Evolutionary conservation across 2,113 vertebrate genomes (phyloP).

Genomic region (Ctenomys sociabilis): DNA sequence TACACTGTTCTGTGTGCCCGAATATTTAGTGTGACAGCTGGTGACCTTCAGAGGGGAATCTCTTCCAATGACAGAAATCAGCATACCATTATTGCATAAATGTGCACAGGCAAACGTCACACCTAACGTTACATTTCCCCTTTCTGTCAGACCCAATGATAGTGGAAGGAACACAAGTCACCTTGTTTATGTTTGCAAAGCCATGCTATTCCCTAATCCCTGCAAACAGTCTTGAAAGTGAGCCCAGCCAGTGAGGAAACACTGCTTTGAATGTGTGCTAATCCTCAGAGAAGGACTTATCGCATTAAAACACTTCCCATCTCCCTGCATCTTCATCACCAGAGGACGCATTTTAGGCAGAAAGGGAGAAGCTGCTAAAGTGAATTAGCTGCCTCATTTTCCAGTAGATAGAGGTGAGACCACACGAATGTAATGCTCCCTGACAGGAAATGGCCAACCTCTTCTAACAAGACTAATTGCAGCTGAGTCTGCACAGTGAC

Average conservation of each 20-base stretch:
- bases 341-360: constrained; percentile 40
- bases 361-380: constrained; percentile 65
- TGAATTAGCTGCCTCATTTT: neutral
- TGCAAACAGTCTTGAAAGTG: constrained; percentile 72
- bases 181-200: constrained; percentile 67
- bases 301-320: neutral
- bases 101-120: constrained; percentile 50
- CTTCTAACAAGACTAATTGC: neutral
- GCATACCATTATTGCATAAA: constrained; percentile 43
- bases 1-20: neutral
- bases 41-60: constrained; percentile 73
- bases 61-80: constrained; percentile 66
- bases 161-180: constrained; percentile 53
- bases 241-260: constrained; percentile 61
- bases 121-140: constrained; percentile 59
- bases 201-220: constrained; percentile 52
- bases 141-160: constrained; percentile 67
- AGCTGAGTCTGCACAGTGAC: neutral
- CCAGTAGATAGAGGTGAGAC: neutral
- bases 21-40: constrained; percentile 60
- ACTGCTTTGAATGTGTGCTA: constrained; percentile 59
- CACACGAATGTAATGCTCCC: neutral
- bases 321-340: constrained; percentile 51
- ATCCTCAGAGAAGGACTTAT: neutral
- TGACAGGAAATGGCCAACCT: constrained; percentile 38